Evolutionary conservation across 2,888 invertebrate genomes (phyloP).

Genomic region (Habroteleia sp.): DNA sequence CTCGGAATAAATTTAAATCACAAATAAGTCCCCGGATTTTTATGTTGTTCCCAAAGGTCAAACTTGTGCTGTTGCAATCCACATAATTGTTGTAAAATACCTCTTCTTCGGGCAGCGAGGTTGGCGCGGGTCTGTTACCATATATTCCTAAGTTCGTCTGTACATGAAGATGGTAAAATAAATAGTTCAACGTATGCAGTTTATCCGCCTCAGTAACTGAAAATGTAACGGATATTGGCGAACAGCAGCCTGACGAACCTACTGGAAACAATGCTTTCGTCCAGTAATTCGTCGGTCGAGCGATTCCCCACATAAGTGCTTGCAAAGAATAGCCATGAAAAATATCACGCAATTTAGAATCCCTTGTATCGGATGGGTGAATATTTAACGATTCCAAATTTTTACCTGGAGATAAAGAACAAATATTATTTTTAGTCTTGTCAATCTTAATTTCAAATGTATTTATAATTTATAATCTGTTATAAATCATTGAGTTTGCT

Average conservation of each 20-base stretch:
- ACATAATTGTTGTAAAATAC: too few species aligned
- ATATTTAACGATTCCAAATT: constrained; percentile 82
- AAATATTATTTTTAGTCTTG: too few species aligned
- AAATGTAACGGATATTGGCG: constrained; percentile 82
- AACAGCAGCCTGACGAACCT: constrained; percentile 82
- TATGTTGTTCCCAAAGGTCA: too few species aligned
- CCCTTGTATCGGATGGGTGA: constrained; percentile 82
- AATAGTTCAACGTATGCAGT: constrained; percentile 82
- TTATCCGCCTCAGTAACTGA: constrained; percentile 82
- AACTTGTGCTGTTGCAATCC: too few species aligned
- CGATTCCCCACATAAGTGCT: constrained; percentile 75
- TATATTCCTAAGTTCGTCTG: constrained; percentile 78
- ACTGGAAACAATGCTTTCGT: constrained; percentile 82
- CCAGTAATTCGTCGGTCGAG: constrained; percentile 81
- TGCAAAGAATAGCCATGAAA: constrained; percentile 82
- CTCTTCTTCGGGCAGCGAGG: constrained; percentile 80
- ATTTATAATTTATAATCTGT: too few species aligned
- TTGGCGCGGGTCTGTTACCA: constrained; percentile 79
- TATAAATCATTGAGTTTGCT: too few species aligned
- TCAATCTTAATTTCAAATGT: too few species aligned
- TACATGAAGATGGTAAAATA: constrained; percentile 82
- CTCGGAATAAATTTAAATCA: too few species aligned
- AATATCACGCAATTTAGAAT: constrained; percentile 81
- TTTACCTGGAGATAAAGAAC: constrained; percentile 82
- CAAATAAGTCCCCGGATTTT: too few species aligned